Evolutionary conservation across 2,888 invertebrate species (phyloP), one percentile per base, ranked within the genome.

Genomic region (Sialis fuliginosa): DNA sequence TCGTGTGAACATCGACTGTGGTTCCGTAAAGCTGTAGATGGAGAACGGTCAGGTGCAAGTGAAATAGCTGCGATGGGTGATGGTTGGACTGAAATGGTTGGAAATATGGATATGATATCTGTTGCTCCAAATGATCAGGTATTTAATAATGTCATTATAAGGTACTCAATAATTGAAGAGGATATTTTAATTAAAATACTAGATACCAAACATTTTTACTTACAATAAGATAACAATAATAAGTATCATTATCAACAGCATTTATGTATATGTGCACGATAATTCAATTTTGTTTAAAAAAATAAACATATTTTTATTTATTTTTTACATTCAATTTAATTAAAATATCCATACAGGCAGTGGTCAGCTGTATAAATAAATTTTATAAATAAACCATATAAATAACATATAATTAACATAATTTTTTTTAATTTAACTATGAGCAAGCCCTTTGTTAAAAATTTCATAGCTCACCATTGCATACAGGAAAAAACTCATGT

Each of bases 1-100:
- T 85, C 87, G 42, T 78, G 83, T 53, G 85, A 89, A 58, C 77
- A 81, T 49, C 77, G 79, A 59, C 83, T 90, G 3, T 92, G 91
- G 90, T 92, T 90, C 60, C 72, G 91, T 54, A 82, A 86, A 64
- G 77, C 75, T 51, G 66, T 81, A 52, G 74, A 81, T 67, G 77
- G 83, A 45, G 76, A 79, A 61, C 71, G 68, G 37, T 74, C 81
- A 22, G 82, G 85, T 5, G 69, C 74, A 50, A 81, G 80, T 55
- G 85, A 85, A 62, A 77, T 79, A 59, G 70, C 81, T 48, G 84
- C 87, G 6, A 79, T 78, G 56, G 90, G 90, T 5, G 80, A 72
- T 58, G 82, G 84, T 31, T 92, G 92, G 92, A 76, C 91, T 32
- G 86, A 89, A 70, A 89, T 92, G 75, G 81, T 87, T 50, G 89